Base-by-base conservation (phyloP, 2,888 invertebrate genomes). In the Platycheirus rosarum region DNA sequence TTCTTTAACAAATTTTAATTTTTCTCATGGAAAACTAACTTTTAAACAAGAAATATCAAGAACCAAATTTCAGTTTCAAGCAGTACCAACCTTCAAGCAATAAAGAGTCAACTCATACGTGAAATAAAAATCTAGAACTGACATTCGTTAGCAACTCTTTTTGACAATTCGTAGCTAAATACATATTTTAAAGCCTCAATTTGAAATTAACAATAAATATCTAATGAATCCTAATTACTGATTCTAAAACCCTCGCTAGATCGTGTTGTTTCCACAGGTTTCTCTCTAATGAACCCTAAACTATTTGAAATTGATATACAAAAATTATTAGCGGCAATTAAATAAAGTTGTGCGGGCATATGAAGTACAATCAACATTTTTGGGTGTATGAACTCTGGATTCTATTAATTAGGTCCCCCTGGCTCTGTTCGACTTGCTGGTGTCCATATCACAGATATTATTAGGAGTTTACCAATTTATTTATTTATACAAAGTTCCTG, bases 281-380 rank as follows among this genome's bases (percentile, higher is more conserved):
- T 11, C 18, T 40, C 46, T 44, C 46, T 76, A 76, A 76, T 66
- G 20, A 66, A 65, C 75, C 60, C 44, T 40, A 40, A 70, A 65
- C 57, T 46, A 70, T 57, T 75, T 75, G 79, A 75, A 79, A 79
- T 57, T 49, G 79, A 80, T 75, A 75, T 69, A 65, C 51, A 26
- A 75, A 70, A 70, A 70, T 75, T 80, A 80, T 65, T 70, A 70
- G 51, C 42, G 55, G 73, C 65, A 79, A 79, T 79, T 74, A 79
- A 63, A 74, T 80, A 49, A 49, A 32, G 57, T 69, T 35, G 57
- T 63, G 42, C 49, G 23, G 49, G 46, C 40, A 48, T 53, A 35
- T 51, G 18, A 26, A 26, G 23, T 60, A 44, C 18, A 20, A 9
- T 57, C 20, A 9, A 5, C 13, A 13, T 11, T 40, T 3, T 40